Percentiles rank a stretch among this genome's conserved stretches.
Conservation (phyloP, 2,797 vertebrate species). For the Masticophis lateralis region DNA sequence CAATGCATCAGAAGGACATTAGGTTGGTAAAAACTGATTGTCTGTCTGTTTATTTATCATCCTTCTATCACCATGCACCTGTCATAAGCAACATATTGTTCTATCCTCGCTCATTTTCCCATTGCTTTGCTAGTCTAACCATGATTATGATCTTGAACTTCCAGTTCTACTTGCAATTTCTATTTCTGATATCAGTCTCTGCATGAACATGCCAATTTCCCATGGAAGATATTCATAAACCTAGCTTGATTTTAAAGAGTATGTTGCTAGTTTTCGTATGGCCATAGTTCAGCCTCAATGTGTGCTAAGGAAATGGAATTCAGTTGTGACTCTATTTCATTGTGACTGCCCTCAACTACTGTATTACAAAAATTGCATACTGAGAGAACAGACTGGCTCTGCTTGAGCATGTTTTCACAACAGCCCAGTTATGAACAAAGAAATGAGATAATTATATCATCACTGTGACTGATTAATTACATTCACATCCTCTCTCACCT, state of each 20-base stretch:
- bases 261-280: conserved; percentile 36
- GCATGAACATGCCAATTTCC: conserved; percentile 31
- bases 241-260: not conserved
- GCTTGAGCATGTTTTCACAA: conserved; percentile 39
- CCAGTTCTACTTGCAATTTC: conserved; percentile 31
- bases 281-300: conserved; percentile 32
- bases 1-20: not conserved
- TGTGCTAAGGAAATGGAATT: conserved; percentile 38
- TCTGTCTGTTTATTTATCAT: not conserved
- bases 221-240: conserved; percentile 29
- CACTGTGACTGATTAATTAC: not conserved
- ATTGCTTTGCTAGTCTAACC: not conserved
- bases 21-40: not conserved
- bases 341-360: conserved; percentile 27
- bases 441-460: conserved; percentile 4
- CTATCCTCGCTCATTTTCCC: not conserved
- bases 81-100: not conserved
- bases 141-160: conserved; percentile 28
- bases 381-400: conserved; percentile 54
- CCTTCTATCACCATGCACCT: not conserved
- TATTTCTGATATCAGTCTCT: conserved; percentile 20
- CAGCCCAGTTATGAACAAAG: conserved; percentile 42
- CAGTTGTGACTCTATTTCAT: conserved; percentile 38
- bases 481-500: not conserved
- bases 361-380: conserved; percentile 24